phyloP scores from a whole-genome alignment of 1,140 invertebrate genomes.

The Laupala kohalensis region DNA sequence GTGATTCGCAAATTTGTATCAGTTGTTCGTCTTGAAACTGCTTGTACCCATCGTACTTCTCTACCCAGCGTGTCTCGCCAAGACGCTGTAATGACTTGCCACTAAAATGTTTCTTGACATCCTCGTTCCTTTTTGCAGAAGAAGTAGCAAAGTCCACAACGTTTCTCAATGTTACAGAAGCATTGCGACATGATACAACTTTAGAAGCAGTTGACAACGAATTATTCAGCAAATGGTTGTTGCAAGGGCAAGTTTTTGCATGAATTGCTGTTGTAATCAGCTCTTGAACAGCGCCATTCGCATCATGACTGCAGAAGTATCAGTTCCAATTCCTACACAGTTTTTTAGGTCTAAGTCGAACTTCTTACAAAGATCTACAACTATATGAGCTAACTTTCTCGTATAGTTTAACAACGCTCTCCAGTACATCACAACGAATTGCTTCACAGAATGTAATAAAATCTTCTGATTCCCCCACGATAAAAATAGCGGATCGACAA shows the following conservation, averaged over 20 bases:
- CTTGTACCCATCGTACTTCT: slow-evolving; percentile 16
- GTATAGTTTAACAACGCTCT: no score
- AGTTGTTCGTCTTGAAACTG: slow-evolving; percentile 18
- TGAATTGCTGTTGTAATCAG: slow-evolving; percentile 14
- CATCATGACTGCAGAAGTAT: slow-evolving; percentile 20
- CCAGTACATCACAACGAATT: no score
- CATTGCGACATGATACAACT: slow-evolving; percentile 15
- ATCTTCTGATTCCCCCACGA: no score
- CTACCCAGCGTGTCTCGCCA: slow-evolving; percentile 20
- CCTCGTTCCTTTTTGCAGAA: no score
- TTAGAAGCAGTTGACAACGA: slow-evolving; percentile 17
- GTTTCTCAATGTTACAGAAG: slow-evolving; percentile 18
- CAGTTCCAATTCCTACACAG: slow-evolving; percentile 16
- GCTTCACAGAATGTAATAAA: no score
- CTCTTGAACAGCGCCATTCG: slow-evolving; percentile 17
- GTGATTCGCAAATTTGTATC: slow-evolving; percentile 12
- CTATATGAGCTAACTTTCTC: no score
- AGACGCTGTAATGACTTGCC: no score
- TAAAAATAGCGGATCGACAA: background rate
- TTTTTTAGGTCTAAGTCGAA: no score
- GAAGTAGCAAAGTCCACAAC: no score
- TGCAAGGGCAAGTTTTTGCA: slow-evolving; percentile 17
- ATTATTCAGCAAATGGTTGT: slow-evolving; percentile 20
- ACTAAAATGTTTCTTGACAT: no score
- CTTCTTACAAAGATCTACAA: no score